Evolutionary conservation across 2,113 vertebrate species (phyloP), one percentile per base, ranked within the genome.

Genomic region (Malurus melanocephalus): DNA sequence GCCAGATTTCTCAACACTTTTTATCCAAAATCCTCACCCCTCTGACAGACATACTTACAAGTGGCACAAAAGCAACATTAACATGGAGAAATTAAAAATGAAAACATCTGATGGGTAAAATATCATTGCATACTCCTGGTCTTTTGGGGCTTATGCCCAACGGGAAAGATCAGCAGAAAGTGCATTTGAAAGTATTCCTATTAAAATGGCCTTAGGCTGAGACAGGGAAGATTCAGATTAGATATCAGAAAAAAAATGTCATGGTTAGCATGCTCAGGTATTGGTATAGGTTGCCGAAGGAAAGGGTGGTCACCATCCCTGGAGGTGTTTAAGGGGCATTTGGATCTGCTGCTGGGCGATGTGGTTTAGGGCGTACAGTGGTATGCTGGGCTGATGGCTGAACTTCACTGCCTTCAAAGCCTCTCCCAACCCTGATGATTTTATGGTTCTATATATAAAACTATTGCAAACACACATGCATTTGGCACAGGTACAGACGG

Each of bases 251-350:
- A 59, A 55, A 24, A 13, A 27, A 32, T 1, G n/a, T 38, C 76
- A 30, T 0, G 0, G 23, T 28, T 59, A 6, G 23, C 16, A 35
- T 15, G 23, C n/a, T 18, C 46, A 53, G n/a, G 33, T 20, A 46
- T 1, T 30, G 68, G 61, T 22, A 21, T 1, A 13, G 12, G 45
- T 9, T 9, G 18, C 17, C 11, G 51, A 22, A 27, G 38, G 53
- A 46, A 20, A 3, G 2, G 24, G 2, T 16, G 46, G 4, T 33
- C 28, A 24, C 20, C 23, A 18, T 8, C n/a, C 13, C 40, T 30
- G 46, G 8, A 53, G 28, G 16, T 10, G 38, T 26, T 52, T 7
- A 6, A 51, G 17, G n/a, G 15, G 24, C 15, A 6, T n/a, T 38
- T 52, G 38, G 8, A 33, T 46, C 9, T 22, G 53, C 19, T 0